These are phyloP conservation scores for Oreohelix idahoensis DNA, from an alignment of 1,140 invertebrate genomes.

Conservation along the genomic window DNA sequence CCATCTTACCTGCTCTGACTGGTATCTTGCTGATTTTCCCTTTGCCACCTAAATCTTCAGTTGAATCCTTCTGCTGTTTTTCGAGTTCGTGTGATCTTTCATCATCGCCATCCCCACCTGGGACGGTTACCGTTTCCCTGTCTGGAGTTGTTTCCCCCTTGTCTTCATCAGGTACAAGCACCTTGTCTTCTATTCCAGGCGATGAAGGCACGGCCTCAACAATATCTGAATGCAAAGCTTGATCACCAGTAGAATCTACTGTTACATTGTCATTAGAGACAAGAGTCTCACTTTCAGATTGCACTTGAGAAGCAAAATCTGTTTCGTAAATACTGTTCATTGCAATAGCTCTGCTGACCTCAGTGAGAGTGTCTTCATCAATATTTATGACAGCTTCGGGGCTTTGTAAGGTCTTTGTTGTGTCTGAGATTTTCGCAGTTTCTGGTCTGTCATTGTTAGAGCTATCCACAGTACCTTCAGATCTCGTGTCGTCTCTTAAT, in stretches of 20 bases:
- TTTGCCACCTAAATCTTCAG: slow-evolving; percentile 8
- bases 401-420: background rate
- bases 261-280: background rate
- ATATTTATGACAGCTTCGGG: background rate
- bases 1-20: slow-evolving; percentile 40
- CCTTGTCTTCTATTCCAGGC: background rate
- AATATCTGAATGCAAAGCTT: background rate
- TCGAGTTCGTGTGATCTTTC: background rate
- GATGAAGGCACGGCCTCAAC: background rate
- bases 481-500: background rate
- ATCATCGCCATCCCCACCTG: background rate
- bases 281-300: no score
- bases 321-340: background rate
- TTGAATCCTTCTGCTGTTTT: slow-evolving; percentile 8
- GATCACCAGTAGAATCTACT: background rate
- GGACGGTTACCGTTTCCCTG: background rate
- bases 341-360: background rate
- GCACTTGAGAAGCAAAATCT: background rate
- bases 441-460: background rate
- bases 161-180: background rate
- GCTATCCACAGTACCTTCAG: background rate
- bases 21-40: slow-evolving; percentile 47
- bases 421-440: background rate
- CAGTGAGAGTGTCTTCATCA: background rate
- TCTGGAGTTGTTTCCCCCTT: background rate